A percentile compares a stretch with the other conserved stretches of the same genome.
These are phyloP conservation scores for Gymnosoma rotundatum DNA, from an alignment of 2,888 invertebrate genomes.

Conservation along the genomic window DNA sequence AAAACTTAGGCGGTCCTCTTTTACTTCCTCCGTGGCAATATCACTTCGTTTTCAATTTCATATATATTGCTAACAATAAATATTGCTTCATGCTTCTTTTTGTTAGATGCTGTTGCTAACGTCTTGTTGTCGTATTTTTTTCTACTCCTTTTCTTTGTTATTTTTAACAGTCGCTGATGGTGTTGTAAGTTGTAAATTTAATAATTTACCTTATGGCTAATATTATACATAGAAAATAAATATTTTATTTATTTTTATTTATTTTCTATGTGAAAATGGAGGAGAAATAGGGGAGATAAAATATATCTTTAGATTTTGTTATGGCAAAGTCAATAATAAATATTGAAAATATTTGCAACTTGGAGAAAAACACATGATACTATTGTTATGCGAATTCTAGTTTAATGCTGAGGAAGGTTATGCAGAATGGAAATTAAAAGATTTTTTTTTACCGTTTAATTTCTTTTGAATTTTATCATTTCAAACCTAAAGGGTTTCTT, in stretches of 20 bases:
- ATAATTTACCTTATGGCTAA: slow-evolving; percentile 51
- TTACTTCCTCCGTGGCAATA: not conserved
- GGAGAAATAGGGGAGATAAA: slow-evolving; percentile 4
- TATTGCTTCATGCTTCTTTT: not conserved
- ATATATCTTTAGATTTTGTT: slow-evolving; percentile 6
- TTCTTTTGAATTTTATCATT: no score
- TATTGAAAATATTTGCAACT: not conserved
- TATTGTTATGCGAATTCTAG: no score
- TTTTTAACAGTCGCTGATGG: slow-evolving; percentile 35
- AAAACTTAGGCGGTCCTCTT: slow-evolving; percentile 22
- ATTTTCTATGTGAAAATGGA: not conserved
- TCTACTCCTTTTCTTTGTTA: not conserved
- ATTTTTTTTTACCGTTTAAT: no score
- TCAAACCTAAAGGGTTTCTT: no score
- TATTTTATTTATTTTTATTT: not conserved
- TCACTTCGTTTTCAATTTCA: slow-evolving; percentile 39
- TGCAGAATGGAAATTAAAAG: no score
- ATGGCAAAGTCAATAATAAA: slow-evolving; percentile 12
- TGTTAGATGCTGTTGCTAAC: slow-evolving; percentile 33
- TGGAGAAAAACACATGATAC: not conserved
- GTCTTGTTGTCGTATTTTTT: slow-evolving; percentile 22
- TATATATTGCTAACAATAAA: slow-evolving; percentile 56
- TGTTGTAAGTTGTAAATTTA: slow-evolving; percentile 57
- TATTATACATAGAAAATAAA: slow-evolving; percentile 14
- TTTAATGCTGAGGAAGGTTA: no score